Evolutionary conservation across 2,888 invertebrate species (phyloP), one percentile per base, ranked within the genome.

Genomic region (Ephialtes manifestator): DNA sequence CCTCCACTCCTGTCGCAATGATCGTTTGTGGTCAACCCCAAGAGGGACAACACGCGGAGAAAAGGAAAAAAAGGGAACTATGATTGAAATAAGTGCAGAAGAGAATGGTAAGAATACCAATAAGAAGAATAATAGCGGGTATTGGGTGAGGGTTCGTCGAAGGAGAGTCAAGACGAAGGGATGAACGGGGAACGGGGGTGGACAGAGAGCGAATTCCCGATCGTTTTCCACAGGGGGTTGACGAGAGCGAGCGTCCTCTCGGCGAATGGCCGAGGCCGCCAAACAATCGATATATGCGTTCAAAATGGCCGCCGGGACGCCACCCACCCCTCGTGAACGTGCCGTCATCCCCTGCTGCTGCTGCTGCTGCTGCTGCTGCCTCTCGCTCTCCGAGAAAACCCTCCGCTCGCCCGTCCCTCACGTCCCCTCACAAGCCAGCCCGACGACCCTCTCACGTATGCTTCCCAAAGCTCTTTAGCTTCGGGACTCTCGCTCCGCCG

Each of bases 211-310:
- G 74, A 79, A 87, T 85, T 85, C 74, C 82, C 85, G 82, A 87
- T 87, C 83, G 80, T 77, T 85, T 85, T 85, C 77, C 77, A 83
- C 74, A 76, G 83, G 77, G 85, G 83, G 85, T 85, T 87, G 86
- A 90, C 90, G 90, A 91, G 91, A 91, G 91, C 87, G 88, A 91
- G 87, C 92, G 81, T 80, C 92, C 92, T 90, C 83, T 82, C 87
- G 87, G 92, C 92, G 93, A 93, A 93, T 93, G 93, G 93, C 91
- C 93, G 93, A 93, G 92, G 90, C 87, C 89, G 93, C 94, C 94
- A 94, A 94, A 94, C 94, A 94, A 94, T 94, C 94, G 94, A 94
- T 94, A 94, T 94, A 94, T 94, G 94, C 94, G 94, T 94, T 94
- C 94, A 94, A 94, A 94, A 94, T 94, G 94, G 94, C 94, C 93